Evolutionary conservation across 2,888 invertebrate genomes (phyloP), one percentile per base, ranked within the genome.

Genomic region (Silvanus unidentatus): DNA sequence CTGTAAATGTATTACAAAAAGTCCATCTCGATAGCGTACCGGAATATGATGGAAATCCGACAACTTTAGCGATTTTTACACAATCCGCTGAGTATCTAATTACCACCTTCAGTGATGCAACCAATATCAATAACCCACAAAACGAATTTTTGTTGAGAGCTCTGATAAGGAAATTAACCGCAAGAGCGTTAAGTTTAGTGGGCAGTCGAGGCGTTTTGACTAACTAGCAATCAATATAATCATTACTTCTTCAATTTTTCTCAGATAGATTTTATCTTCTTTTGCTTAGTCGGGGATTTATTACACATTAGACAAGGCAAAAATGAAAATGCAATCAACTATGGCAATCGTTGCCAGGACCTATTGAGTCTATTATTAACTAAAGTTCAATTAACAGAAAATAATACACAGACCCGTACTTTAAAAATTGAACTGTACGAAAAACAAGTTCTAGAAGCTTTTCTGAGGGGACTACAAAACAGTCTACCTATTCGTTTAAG

Each of bases 171-270:
- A 37, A 37, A 37, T 16, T 37, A 13, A 9, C 14, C 9, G 37
- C 5, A 3, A 13, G 37, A 13, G 37, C 5, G 5, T 37, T 37
- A 13, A 4, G 15, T 37, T 37, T 37, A 37, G 14, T 37, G 3
- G 37, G 37, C 3, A 37, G 37, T 16, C 9, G 37, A 16, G 37
- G 37, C 8, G 15, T 15, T 16, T 37, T 37, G 3, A 37, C 9
- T 37, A 37, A 37, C 12, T 37, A 15, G 37, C 13, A 15, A 4
- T 9, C 37, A 2, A 37, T 37, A 15, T 15, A 37, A 37, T 15
- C 37, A 37, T 37, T 37, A 37, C 16, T 37, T 9, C 8, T 37
- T 4, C 37, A 37, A 37, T 37, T 37, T 13, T 37, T 37, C n/a
- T 37, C 37, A 11, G 37, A 37, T 13, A 9, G 10, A 37, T 16